A percentile compares a stretch with the other conserved stretches of the same genome.
phyloP scores from a whole-genome alignment of 2,113 vertebrate genomes.

The Malaclemys terrapin region DNA sequence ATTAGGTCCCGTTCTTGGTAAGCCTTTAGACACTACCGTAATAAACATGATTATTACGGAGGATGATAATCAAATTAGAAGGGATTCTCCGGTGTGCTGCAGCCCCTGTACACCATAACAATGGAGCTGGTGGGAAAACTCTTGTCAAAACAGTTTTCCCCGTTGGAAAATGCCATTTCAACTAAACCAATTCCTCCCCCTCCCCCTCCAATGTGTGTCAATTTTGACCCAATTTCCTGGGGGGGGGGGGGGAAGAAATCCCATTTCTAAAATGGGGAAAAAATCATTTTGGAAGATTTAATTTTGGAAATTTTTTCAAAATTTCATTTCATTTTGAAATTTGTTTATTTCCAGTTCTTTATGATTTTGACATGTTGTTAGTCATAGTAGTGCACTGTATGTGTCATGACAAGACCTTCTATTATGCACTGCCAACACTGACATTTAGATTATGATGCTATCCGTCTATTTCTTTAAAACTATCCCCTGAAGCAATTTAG shows the following conservation, averaged over 20 bases:
- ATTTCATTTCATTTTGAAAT: not conserved
- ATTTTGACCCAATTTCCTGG: not conserved
- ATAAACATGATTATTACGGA: not conserved
- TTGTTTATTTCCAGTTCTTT: not conserved
- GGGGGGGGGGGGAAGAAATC: not conserved
- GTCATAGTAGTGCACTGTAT: not conserved
- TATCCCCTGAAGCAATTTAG: not conserved
- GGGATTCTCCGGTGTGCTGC: not conserved
- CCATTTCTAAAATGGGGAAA: not conserved
- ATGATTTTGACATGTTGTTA: not conserved
- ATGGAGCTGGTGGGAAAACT: not conserved
- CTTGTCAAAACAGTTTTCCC: not conserved
- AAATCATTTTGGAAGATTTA: not conserved
- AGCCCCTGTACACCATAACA: not conserved
- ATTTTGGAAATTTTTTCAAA: not conserved
- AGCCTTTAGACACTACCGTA: not conserved
- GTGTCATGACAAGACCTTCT: not conserved
- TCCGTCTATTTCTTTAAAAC: not conserved
- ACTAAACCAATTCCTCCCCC: too few species aligned
- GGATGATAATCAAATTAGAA: not conserved
- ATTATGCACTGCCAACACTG: not conserved
- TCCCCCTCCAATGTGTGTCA: not conserved
- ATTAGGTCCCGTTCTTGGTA: too few species aligned
- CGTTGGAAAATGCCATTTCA: not conserved
- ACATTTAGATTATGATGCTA: not conserved